Base-by-base conservation (phyloP, 2,797 vertebrate species). In the Lophotriccus pileatus region DNA sequence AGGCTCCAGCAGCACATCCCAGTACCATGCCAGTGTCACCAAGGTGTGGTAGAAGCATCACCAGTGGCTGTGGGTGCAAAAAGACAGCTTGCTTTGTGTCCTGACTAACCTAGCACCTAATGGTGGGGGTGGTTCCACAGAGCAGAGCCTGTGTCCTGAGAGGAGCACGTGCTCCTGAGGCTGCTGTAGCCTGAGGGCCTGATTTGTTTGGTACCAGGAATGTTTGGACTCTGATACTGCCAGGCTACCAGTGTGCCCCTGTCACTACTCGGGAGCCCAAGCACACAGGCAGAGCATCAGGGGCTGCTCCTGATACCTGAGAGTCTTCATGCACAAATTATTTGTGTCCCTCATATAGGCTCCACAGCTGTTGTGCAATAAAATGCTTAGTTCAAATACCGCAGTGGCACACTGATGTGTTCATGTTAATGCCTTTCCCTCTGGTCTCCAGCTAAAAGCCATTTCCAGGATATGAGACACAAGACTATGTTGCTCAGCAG, bases 191-290 rank as follows among this genome's bases (percentile, higher is more conserved):
- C 82, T 21, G 30, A 43, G 37, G 37, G 15, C 37, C 27, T 7
- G 12, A 19, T 25, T 67, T 67, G 28, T 32, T 56, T 39, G 28
- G 2, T 47, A 2, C 28, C 7, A 14, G 22, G 22, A 49, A n/a
- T 6, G 3, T 27, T 22, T 22, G 37, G 62, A 20, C 22, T 43
- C 5, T 50, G 41, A 36, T 63, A 46, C 14, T 36, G 22, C 5
- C 32, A 13, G 15, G 10, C 8, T 63, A n/a, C 72, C 2, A 0
- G 0, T 25, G 32, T 27, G 8, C 5, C 12, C 12, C 28, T 27
- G 21, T 39, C 14, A 10, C 66, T 70, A 5, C 28, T 13, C 39
- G 36, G 47, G n/a, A 53, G 30, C 22, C 49, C 58, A 76, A 36
- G 28, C 16, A 37, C 17, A 37, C 6, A 12, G 25, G 22, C 37